Evolutionary conservation across 2,113 vertebrate species (phyloP).

Genomic region (Sturnira hondurensis): DNA sequence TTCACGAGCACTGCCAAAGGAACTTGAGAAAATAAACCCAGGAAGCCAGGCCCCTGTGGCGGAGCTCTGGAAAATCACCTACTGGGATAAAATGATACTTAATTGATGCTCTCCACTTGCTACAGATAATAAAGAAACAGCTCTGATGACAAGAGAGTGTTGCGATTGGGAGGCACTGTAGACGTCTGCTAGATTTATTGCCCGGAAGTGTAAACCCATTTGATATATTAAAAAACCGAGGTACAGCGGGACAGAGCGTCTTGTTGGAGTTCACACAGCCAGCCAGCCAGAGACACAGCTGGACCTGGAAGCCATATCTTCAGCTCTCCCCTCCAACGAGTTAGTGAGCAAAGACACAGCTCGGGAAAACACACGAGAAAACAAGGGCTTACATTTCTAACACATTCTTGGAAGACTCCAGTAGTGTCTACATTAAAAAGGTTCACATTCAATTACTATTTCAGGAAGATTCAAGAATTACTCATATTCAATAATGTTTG

Average conservation of each 20-base stretch:
- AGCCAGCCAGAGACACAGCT: neutral
- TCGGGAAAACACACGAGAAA: neutral
- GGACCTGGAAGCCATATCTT: neutral
- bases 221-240: neutral
- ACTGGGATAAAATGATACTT: neutral
- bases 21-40: neutral
- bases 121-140: neutral
- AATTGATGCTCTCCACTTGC: neutral
- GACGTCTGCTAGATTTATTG: neutral
- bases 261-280: neutral
- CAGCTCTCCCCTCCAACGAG: neutral
- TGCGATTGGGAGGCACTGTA: neutral
- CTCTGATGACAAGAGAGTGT: neutral
- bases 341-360: neutral
- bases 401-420: neutral
- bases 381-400: neutral
- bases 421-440: neutral
- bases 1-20: neutral
- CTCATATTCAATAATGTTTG: neutral
- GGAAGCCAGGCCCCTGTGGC: neutral
- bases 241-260: neutral
- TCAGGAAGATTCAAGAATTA: neutral
- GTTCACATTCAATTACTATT: neutral
- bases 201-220: neutral
- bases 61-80: neutral